Base-by-base conservation (phyloP, 2,888 invertebrate genomes). In the Patella ulyssiponensis region DNA sequence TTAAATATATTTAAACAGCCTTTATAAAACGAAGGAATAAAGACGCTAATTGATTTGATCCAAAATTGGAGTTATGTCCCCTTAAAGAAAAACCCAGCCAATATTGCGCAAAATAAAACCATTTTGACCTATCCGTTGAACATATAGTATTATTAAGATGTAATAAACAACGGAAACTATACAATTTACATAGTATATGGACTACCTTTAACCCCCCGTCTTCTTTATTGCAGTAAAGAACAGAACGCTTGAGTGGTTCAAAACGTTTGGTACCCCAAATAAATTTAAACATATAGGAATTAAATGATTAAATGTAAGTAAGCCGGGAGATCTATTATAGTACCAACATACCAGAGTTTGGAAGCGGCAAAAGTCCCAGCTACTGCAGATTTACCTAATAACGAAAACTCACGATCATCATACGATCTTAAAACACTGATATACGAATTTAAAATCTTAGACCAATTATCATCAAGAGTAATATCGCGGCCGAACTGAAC, bases 51-150 rank as follows among this genome's bases (percentile, higher is more conserved):
- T 56, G 14, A 56, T 56, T 56, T 4, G 56, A 56, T 17, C 14
- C 14, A 17, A n/a, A 56, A 56, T 3, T 17, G 15, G 56, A n/a
- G 15, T 56, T 56, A 56, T 17, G 14, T 15, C 56, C n/a, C 56
- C 56, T 56, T 56, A 56, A 56, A 56, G 56, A 56, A n/a, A 56
- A 56, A 17, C 56, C 56, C n/a, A 56, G n/a, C 56, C 56, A 56
- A 56, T 56, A 56, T 3, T 3, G n/a, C n/a, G n/a, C 56, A 56
- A 56, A 56, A 56, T 56, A 56, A 17, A 14, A 17, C 14, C n/a
- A 56, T 56, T 56, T 56, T 17, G 15, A 17, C 14, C 56, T 56
- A 14, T 56, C 56, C 14, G 14, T n/a, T 17, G 14, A 17, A 33
- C 33, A 33, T 7, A 56, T 56, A 3, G 12, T n/a, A n/a, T 14